Conservation (phyloP, 2,113 vertebrate species). For the Alexandromys fortis region DNA sequence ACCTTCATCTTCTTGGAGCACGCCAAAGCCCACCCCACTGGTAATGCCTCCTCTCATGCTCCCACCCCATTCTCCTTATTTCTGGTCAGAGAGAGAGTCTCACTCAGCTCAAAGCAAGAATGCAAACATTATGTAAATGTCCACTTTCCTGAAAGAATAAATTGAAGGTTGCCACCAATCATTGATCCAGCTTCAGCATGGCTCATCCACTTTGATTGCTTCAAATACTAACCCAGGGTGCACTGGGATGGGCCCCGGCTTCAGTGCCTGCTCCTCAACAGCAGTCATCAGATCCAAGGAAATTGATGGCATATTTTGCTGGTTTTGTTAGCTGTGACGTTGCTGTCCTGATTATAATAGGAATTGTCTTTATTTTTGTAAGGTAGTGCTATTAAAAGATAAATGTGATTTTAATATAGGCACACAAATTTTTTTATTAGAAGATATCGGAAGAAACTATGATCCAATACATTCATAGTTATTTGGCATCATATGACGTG, state of each 20-base stretch:
- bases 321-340: slow-evolving; percentile 1
- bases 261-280: not conserved
- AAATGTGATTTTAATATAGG: not conserved
- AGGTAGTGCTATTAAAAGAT: not conserved
- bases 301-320: not conserved
- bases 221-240: not conserved
- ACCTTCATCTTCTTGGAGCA: not conserved
- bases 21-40: too few relatives aligned
- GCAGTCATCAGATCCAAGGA: too few relatives aligned
- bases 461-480: not conserved
- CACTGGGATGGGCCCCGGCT: not conserved
- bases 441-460: not conserved
- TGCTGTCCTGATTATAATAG: not conserved
- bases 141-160: not conserved
- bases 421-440: not conserved
- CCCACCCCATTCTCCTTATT: not conserved
- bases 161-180: not conserved
- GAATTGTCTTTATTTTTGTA: slow-evolving; percentile 3
- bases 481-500: not conserved
- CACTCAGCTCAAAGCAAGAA: not conserved
- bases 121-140: not conserved
- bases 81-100: not conserved
- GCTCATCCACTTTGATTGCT: not conserved
- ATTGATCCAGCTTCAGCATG: not conserved
- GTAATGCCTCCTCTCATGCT: not conserved